Evolutionary conservation across 2,888 invertebrate species (phyloP).

Genomic region (Stenurella melanura): DNA sequence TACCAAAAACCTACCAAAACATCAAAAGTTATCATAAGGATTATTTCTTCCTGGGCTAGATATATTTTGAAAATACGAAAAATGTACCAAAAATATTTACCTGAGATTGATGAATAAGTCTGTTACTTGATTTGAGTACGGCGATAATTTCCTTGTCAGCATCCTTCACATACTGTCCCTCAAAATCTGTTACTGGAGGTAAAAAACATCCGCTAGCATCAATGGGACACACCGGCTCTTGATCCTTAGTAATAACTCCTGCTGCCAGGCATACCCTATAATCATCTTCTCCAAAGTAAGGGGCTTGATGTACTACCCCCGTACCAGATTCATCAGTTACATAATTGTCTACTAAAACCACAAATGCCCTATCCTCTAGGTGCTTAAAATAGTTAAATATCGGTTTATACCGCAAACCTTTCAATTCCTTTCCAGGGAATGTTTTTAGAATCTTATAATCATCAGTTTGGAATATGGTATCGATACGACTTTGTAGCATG

Average conservation of each 20-base stretch:
- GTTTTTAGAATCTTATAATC: conserved; percentile 87
- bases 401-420: conserved; percentile 85
- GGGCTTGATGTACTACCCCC: conserved; percentile 76
- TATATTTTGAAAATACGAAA: no score
- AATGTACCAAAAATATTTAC: conserved; percentile 50
- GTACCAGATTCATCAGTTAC: conserved; percentile 98
- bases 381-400: conserved; percentile 91
- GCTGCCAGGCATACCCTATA: conserved; percentile 86
- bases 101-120: conserved; percentile 85
- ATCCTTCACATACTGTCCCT: conserved; percentile 95
- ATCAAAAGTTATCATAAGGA: no score
- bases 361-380: conserved; percentile 79
- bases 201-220: conserved; percentile 94
- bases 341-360: conserved; percentile 90
- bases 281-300: conserved; percentile 99
- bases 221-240: conserved; percentile 93
- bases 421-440: conserved; percentile 86
- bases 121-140: conserved; percentile 83
- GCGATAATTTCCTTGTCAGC: conserved; percentile 97
- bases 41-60: no score
- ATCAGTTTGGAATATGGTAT: conserved; percentile 83
- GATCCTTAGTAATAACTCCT: conserved; percentile 91
- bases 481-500: conserved; percentile 88
- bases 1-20: no score
- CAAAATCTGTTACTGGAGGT: conserved; percentile 89